Base-by-base conservation (phyloP, 2,113 vertebrate species). In the Phyllopteryx taeniolatus region DNA sequence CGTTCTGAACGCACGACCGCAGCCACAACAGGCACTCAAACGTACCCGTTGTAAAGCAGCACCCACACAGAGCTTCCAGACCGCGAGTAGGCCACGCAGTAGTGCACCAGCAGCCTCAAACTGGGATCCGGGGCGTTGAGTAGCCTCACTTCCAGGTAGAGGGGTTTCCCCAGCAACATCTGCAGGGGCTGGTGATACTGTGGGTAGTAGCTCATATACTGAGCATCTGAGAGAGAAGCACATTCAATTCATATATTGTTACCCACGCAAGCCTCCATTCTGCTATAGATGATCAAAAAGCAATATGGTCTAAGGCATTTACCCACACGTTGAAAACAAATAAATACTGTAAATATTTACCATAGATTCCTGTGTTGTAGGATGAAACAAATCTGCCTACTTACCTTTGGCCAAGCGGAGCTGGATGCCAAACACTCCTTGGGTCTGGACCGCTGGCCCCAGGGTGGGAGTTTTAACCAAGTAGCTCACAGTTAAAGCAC, bases 1-100 rank as follows among this genome's bases (percentile, higher is more conserved):
- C 56, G 14, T 60, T 54, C 9, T 27, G 22, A 51, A 19, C 49
- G 60, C 54, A 12, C 42, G 17, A 47, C 13, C 53, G 5, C 27
- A 56, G 17, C 8, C 53, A 20, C 70, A 42, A 15, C 20, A 67
- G 22, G 11, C 49, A 31, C 71, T 77, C 56, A 3, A 13, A 70
- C 76, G 0, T 85, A 94, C 93, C 92, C 92, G 27, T 93, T 91
- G 75, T 94, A 92, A 67, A 93, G 88, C 72, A 94, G 83, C 73
- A 93, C 87, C 92, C 92, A 94, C 60, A 89, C 86, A 19, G 91
- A 78, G n/a, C 85, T 81, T 20, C 90, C 92, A 9, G 92, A 93
- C 75, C 88, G 89, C 27, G 92, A 92, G 81, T 94, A 94, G 44
- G 92, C 92, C 72, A 94, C 80, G 51, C 92, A 94, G 81, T 88